Evolutionary conservation across 2,888 invertebrate species (phyloP), one percentile per base, ranked within the genome.

Genomic region (Nipponacmea schrenckii): DNA sequence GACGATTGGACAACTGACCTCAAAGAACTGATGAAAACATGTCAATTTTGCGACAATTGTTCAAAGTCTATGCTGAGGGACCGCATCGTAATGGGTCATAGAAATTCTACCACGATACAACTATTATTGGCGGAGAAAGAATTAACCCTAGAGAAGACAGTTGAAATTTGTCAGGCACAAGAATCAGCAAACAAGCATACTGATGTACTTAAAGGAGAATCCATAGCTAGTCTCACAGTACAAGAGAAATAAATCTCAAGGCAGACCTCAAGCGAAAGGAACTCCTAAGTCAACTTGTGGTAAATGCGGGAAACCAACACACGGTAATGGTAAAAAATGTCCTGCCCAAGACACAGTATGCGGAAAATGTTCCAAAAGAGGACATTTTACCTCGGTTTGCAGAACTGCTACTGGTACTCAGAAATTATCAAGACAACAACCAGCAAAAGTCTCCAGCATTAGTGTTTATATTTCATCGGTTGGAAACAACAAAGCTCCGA

Each of bases 331-430:
- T 17, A n/a, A 48, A 48, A 48, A 48, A 48, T 48, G 48, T 17
- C 48, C 5, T 2, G 7, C 5, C 15, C 14, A 48, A 48, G 48
- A 48, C n/a, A 17, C 14, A 17, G 48, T 48, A 17, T 48, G 48
- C n/a, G 48, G 48, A 17, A 48, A 48, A 48, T 48, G 48, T 48
- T 48, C 48, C n/a, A 48, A 48, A 48, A 48, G n/a, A 48, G n/a
- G n/a, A n/a, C n/a, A n/a, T n/a, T n/a, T n/a, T n/a, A n/a, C n/a
- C n/a, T n/a, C n/a, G n/a, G n/a, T n/a, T n/a, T n/a, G n/a, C n/a
- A n/a, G n/a, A n/a, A n/a, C n/a, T n/a, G n/a, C n/a, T n/a, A n/a
- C n/a, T n/a, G n/a, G n/a, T n/a, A n/a, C n/a, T n/a, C n/a, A n/a
- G n/a, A n/a, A n/a, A n/a, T n/a, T n/a, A n/a, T n/a, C n/a, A n/a